A percentile compares a stretch with the other conserved stretches of the same genome.
Conservation (phyloP, 2,113 vertebrate species). For the Pterophyllum scalare region DNA sequence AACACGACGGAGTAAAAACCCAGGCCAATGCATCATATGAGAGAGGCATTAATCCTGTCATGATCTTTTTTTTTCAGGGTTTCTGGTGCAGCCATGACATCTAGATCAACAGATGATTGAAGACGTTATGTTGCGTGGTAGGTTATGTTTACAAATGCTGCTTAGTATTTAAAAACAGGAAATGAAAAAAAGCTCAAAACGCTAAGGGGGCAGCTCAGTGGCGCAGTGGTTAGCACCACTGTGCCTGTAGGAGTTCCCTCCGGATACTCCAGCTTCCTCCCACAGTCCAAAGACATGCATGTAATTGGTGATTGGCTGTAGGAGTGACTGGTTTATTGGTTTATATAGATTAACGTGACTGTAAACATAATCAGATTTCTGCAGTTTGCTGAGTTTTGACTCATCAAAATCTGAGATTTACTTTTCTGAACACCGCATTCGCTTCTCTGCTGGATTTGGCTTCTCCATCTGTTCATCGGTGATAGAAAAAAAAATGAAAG, state of each 20-base stretch:
- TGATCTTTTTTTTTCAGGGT: background rate
- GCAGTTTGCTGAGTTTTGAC: background rate
- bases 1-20: background rate
- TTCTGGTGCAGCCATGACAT: background rate
- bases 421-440: background rate
- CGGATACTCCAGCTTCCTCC: background rate
- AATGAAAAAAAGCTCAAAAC: too few species aligned
- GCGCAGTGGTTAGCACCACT: background rate
- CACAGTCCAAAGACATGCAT: background rate
- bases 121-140: background rate
- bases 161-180: background rate
- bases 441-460: background rate
- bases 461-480: background rate
- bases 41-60: too few species aligned
- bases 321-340: background rate
- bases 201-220: rapidly evolving
- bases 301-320: background rate
- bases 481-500: background rate
- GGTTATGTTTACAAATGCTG: background rate
- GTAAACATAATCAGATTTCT: background rate
- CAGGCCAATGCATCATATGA: background rate
- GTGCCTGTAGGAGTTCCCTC: background rate
- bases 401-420: conserved; percentile 6
- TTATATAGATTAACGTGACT: background rate
- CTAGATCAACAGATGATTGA: background rate